Conservation (phyloP, 2,113 vertebrate species). For the Cygnus atratus region DNA sequence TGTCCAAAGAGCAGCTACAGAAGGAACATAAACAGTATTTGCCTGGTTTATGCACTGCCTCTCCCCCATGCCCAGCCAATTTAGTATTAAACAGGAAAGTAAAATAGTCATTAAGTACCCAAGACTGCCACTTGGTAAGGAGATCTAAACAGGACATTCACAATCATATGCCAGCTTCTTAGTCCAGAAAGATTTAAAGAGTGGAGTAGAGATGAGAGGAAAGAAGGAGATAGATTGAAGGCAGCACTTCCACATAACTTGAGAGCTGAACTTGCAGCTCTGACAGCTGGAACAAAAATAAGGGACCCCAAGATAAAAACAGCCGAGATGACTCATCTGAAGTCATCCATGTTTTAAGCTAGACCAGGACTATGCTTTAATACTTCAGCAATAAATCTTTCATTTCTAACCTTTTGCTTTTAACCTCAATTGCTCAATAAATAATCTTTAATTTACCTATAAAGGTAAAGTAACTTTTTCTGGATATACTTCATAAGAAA, state of each 20-base stretch:
- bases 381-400: background rate
- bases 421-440: background rate
- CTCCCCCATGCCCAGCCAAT: background rate
- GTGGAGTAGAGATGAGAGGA: background rate
- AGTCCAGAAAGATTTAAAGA: background rate
- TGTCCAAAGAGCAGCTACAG: slow-evolving; percentile 22
- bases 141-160: background rate
- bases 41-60: background rate
- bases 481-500: background rate
- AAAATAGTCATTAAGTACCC: background rate
- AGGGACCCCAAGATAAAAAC: background rate
- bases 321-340: background rate
- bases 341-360: background rate
- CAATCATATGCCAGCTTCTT: background rate
- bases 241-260: background rate
- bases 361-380: background rate
- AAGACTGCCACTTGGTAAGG: background rate
- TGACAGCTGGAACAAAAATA: background rate
- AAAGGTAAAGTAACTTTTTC: background rate
- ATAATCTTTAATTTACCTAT: background rate
- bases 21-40: slow-evolving; percentile 25
- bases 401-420: background rate
- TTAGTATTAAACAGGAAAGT: background rate
- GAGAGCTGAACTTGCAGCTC: background rate
- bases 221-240: background rate